Percentiles rank a stretch among this genome's conserved stretches.
These are phyloP conservation scores for Luperina nickerlii DNA, from an alignment of 2,888 invertebrate genomes.

Conservation along the genomic window DNA sequence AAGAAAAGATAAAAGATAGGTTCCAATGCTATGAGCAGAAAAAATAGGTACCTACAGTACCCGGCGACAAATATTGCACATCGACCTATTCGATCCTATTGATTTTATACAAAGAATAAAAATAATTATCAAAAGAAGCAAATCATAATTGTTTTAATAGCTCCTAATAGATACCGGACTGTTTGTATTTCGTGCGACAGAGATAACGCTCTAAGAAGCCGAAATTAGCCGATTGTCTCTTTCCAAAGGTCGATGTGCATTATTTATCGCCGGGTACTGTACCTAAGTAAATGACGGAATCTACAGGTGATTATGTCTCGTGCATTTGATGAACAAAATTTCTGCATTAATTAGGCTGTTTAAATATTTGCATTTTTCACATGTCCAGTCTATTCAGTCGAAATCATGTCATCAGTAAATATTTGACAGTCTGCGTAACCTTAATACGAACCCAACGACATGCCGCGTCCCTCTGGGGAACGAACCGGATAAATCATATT, in stretches of 20 bases:
- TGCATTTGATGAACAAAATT: not conserved
- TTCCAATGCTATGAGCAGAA: not conserved
- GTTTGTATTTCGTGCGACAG: too few relatives aligned
- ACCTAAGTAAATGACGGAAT: not conserved
- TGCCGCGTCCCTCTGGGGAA: not conserved
- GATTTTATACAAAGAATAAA: too few relatives aligned
- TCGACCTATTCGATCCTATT: too few relatives aligned
- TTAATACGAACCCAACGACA: not conserved
- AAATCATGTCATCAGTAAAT: not conserved
- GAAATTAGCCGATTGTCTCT: too few relatives aligned
- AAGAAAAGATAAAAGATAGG: not conserved
- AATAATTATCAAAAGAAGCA: too few relatives aligned
- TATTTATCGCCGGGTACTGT: too few relatives aligned
- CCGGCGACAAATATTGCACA: too few relatives aligned
- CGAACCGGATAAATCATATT: slow-evolving; percentile 15
- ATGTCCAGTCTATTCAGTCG: not conserved
- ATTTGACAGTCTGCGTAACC: not conserved
- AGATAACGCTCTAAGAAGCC: too few relatives aligned
- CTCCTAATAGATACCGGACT: too few relatives aligned
- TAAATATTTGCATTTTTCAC: not conserved
- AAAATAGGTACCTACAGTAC: not conserved
- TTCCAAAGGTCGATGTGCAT: too few relatives aligned
- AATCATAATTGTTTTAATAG: too few relatives aligned
- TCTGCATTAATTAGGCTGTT: not conserved
- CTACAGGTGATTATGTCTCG: not conserved